Conservation (phyloP, 2,797 vertebrate genomes). For the Novumbra hubbsi region DNA sequence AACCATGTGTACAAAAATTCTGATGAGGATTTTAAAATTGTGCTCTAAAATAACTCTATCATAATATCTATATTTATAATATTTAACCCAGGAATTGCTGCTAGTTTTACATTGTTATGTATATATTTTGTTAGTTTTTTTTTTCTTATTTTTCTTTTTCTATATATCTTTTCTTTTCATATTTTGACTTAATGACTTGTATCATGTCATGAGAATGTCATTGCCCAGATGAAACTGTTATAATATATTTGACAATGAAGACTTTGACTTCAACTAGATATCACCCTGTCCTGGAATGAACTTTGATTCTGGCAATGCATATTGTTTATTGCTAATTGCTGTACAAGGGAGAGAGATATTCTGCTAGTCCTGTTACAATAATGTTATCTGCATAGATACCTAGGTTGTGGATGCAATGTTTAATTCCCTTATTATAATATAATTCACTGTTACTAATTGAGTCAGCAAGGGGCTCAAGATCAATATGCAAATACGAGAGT, state of each 20-base stretch:
- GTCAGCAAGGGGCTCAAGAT: constrained; percentile 15
- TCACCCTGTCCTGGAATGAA: not conserved
- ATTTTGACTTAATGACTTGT: no score
- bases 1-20: not conserved
- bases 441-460: not conserved
- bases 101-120: no score
- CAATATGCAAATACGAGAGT: not conserved
- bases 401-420: not conserved
- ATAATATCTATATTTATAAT: no score
- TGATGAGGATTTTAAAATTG: not conserved
- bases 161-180: no score
- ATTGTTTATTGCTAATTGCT: constrained; percentile 3
- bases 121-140: no score
- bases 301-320: not conserved
- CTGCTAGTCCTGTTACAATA: constrained; percentile 1
- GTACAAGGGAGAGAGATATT: not conserved
- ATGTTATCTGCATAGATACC: constrained; percentile 9
- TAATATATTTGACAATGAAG: no score
- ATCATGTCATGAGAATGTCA: no score
- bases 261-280: no score
- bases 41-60: not conserved
- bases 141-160: no score
- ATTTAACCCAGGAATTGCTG: no score
- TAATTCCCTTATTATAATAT: constrained; percentile 3
- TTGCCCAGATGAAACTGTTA: no score